Evolutionary conservation across 2,113 vertebrate genomes (phyloP), one percentile per base, ranked within the genome.

Genomic region (Brachyhypopomus gauderio): DNA sequence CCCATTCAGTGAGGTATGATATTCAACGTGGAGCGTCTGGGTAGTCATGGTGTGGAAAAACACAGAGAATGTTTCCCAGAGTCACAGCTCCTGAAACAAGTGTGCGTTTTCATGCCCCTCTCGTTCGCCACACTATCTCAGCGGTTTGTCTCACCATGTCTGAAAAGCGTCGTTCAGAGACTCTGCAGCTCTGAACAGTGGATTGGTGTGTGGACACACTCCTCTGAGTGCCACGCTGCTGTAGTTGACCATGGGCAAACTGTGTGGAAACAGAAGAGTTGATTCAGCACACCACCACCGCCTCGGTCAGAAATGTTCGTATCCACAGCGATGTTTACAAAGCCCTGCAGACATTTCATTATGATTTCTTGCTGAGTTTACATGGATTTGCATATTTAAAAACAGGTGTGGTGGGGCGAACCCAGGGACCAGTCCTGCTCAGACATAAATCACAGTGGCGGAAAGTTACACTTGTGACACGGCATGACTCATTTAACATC

Each of bases 131-230:
- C 59, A 25, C 88, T 85, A 72, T 78, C 73, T 85, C 79, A 77
- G 60, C 79, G 45, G 87, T 88, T 83, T 87, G 78, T 85, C 82
- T 83, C 86, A 78, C 78, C 14, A 3, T 67, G 82, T 84, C 83
- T 94, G 86, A 92, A 87, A 92, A 88, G 84, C 76, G 84, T 88
- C 88, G 85, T 93, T 93, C 85, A 93, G 88, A 84, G 80, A 59
- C 16, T 89, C 62, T 83, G 23, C 73, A 38, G 45, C 25, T 38
- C 81, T 3, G 84, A 85, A 89, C 73, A 82, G 82, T 89, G 84
- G 85, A 88, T 87, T 83, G 81, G 67, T 88, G 30, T 79, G 76
- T 77, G 75, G 87, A 90, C 86, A 86, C 87, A 84, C 85, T 85
- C 87, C 77, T 75, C 85, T 88, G 72, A 85, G 70, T 87, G 78